Conservation (phyloP, 2,797 vertebrate species). For the Caiman crocodilus region DNA sequence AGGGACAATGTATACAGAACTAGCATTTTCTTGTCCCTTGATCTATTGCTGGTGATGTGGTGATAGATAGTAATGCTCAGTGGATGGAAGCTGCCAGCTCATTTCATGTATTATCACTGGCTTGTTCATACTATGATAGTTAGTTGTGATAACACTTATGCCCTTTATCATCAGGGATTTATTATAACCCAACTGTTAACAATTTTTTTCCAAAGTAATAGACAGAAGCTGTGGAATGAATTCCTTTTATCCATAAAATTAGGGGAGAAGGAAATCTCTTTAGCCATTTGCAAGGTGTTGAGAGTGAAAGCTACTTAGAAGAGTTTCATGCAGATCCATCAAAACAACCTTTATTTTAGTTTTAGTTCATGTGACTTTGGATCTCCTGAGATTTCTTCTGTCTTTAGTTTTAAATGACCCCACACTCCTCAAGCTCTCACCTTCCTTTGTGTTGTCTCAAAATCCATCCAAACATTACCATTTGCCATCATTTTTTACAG, state of each 20-base stretch:
- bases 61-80: neutral
- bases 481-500: neutral
- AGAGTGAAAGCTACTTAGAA: neutral
- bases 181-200: conserved; percentile 18
- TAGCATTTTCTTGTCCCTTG: conserved; percentile 48
- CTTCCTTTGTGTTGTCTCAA: neutral
- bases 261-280: neutral
- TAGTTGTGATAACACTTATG: conserved; percentile 26
- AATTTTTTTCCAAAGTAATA: conserved; percentile 41
- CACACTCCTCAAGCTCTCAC: neutral
- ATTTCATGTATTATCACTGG: conserved; percentile 35
- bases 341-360: neutral
- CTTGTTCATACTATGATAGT: conserved; percentile 23
- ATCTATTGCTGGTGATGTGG: conserved; percentile 15
- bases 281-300: neutral
- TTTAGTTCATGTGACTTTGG: neutral
- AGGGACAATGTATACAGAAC: conserved; percentile 48
- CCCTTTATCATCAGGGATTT: conserved; percentile 30
- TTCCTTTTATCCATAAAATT: neutral
- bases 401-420: neutral
- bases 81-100: conserved; percentile 25
- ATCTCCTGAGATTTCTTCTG: neutral
- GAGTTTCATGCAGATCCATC: neutral
- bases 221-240: conserved; percentile 33
- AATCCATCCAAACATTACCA: neutral